Evolutionary conservation across 2,113 vertebrate species (phyloP), one percentile per base, ranked within the genome.

Genomic region (Carlito syrichta): DNA sequence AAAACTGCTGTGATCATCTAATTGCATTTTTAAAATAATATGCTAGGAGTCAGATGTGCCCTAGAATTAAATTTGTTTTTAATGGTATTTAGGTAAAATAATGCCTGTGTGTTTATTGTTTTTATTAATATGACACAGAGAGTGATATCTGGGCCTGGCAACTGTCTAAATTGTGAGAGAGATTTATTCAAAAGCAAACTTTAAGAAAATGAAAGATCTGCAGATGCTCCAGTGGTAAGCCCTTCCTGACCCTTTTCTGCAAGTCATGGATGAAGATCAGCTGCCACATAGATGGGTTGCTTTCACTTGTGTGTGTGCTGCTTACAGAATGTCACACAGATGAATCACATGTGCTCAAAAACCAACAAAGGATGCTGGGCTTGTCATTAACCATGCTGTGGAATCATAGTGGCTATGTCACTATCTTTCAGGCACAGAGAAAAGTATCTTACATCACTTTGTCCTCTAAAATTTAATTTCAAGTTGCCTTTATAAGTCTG

Each of bases 381-480:
- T 0, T 60, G 54, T 1, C 6, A 30, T 17, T 9, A 20, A 22
- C 27, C 8, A 0, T 4, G 0, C 20, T 4, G 13, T 5, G 2
- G 4, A 20, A 43, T n/a, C 22, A 30, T 0, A 22, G 5, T 7
- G 43, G 9, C 63, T 74, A n/a, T n/a, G n/a, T n/a, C n/a, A n/a
- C n/a, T n/a, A n/a, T n/a, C n/a, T 30, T 23, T 6, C 5, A 30
- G 16, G 22, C 16, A 63, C 8, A 32, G 2, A 66, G 63, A 6
- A 35, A 71, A 45, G 22, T 23, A 35, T 35, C 6, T 38, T 16
- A 25, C 7, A 19, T 8, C 6, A 6, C 45, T 52, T 32, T 52
- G 45, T 58, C 7, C 30, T 23, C 68, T 35, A 48, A 52, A 32
- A 35, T 16, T 91, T 27, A 27, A 50, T 50, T 60, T 82, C 54